Evolutionary conservation across 1,140 invertebrate species (phyloP), one percentile per base, ranked within the genome.

Genomic region (Pseudomyrmex concolor): DNA sequence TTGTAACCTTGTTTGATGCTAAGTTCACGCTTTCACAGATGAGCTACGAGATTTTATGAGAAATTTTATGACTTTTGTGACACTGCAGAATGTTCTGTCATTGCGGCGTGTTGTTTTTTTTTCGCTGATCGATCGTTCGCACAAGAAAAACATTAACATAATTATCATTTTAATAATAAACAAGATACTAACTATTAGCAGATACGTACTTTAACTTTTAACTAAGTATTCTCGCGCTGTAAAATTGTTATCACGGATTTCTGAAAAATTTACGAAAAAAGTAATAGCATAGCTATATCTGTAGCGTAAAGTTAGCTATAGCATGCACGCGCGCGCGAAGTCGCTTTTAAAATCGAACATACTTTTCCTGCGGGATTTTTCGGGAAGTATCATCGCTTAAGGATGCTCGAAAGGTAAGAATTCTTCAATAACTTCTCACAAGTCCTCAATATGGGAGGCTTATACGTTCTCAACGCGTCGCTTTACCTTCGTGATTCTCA

Each of bases 371-470:
- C 22, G 45, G 12, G 22, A 71, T 19, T 80, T 70, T 77, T 80
- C 12, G 19, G 12, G 12, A 70, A 80, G 66, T 80, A 59, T 70
- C 51, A 57, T 68, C 15, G 15, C 8, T 78, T 71, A 80, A 59
- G 22, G 3, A n/a, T n/a, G 34, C 43, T 70, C 12, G 62, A 45
- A 57, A 10, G 51, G 10, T 48, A 70, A 59, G 10, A 80, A 70
- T 70, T 15, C 55, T 59, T 70, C 19, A 59, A 70, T 70, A 80
- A 80, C 54, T 70, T 70, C n/a, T 80, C 15, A 34, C 10, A 80
- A 70, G 12, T 2, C 15, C 48, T 17, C 54, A 48, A 78, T 57
- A 57, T 45, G 13, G 54, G 17, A 78, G 34, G 10, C 17, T 4
- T 68, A 50, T 19, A 2, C n/a, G 15, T 59, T 57, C 15, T 78